Evolutionary conservation across 2,113 vertebrate species (phyloP).

Genomic region (Xiphophorus maculatus): DNA sequence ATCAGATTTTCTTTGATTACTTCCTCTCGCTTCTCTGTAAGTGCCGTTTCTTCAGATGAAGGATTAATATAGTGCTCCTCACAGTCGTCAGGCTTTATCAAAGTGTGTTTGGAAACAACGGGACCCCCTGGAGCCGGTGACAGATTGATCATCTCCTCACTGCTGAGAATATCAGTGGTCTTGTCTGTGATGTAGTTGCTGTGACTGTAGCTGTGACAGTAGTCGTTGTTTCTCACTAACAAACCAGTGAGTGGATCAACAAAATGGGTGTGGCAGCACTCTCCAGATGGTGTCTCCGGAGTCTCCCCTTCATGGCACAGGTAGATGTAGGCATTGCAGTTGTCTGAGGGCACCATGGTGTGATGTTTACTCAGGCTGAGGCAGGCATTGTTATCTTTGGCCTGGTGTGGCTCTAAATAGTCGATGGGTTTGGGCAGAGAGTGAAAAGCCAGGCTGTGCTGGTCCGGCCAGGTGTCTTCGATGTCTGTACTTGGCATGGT

Average conservation of each 20-base stretch:
- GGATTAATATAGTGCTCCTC: conserved; percentile 61
- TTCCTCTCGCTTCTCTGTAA: conserved; percentile 48
- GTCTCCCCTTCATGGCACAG: conserved; percentile 72
- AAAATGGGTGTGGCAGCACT: conserved; percentile 78
- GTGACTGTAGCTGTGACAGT: conserved; percentile 61
- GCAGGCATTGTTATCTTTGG: conserved; percentile 75
- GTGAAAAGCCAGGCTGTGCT: conserved; percentile 68
- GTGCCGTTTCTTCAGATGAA: background rate
- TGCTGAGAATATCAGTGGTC: conserved; percentile 41
- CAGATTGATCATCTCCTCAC: conserved; percentile 72
- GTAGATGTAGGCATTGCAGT: conserved; percentile 74
- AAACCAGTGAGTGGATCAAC: conserved; percentile 80
- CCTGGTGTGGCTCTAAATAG: conserved; percentile 70
- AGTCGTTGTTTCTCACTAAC: conserved; percentile 73
- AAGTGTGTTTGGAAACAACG: conserved; percentile 56
- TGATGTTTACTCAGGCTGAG: conserved; percentile 70
- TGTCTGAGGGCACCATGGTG: conserved; percentile 55
- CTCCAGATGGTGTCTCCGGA: conserved; percentile 56
- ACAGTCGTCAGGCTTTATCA: conserved; percentile 47
- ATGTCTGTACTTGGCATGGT: conserved; percentile 81
- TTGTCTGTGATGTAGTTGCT: conserved; percentile 70
- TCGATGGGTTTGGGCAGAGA: conserved; percentile 68
- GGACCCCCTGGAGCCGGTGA: conserved; percentile 71
- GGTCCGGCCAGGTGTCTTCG: conserved; percentile 79
- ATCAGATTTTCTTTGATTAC: conserved; percentile 48